These are phyloP conservation scores for Rhopalosiphum maidis DNA, from an alignment of 1,140 invertebrate species.

Conservation along the genomic window DNA sequence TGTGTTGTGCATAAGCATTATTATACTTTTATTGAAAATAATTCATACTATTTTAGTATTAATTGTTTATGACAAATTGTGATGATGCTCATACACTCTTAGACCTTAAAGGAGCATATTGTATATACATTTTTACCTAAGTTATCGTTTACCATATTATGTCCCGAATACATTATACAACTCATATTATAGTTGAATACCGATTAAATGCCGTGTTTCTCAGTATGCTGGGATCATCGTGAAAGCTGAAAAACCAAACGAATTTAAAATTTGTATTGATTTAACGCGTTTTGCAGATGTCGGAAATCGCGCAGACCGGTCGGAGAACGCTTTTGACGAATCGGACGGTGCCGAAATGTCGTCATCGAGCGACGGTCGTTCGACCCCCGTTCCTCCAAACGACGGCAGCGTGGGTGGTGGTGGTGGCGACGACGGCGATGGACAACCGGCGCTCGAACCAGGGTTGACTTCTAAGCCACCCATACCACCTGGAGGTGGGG, in stretches of 20 bases:
- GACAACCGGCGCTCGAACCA: slow-evolving; percentile 58
- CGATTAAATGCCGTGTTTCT: not conserved
- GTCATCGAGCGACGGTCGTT: not conserved
- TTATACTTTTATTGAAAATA: too few relatives aligned
- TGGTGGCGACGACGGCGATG: not conserved
- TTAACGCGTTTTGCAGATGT: not conserved
- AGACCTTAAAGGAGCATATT: not conserved
- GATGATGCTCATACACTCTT: not conserved
- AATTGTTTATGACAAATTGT: too few relatives aligned
- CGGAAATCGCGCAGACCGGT: not conserved
- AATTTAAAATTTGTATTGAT: not conserved
- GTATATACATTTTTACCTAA: not conserved
- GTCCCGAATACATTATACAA: too few relatives aligned
- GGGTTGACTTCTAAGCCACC: slow-evolving; percentile 60
- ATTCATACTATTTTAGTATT: too few relatives aligned
- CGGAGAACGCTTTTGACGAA: not conserved
- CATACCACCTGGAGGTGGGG: slow-evolving; percentile 57
- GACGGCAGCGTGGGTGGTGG: not conserved
- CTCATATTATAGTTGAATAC: not conserved
- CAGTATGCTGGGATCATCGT: not conserved
- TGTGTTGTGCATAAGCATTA: not conserved
- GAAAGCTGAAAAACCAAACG: not conserved
- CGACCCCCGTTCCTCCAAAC: not conserved
- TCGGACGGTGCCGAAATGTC: slow-evolving; percentile 8
- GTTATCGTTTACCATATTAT: not conserved